phyloP scores from a whole-genome alignment of 1,140 invertebrate species.

The Fopius arisanus region DNA sequence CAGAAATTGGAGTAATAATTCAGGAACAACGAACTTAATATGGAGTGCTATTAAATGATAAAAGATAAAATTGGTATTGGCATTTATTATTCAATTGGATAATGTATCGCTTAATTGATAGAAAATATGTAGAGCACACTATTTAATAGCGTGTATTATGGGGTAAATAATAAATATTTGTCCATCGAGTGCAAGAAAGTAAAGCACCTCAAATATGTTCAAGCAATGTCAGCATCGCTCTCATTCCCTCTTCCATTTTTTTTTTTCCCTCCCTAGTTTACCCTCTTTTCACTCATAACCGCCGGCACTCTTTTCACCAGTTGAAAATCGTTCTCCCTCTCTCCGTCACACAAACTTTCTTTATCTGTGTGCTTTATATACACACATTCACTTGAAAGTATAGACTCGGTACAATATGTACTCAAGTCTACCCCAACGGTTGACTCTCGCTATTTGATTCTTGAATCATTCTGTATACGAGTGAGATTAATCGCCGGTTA shows the following conservation, averaged over 20 bases:
- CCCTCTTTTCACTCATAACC: conserved; percentile 24
- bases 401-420: conserved; percentile 61
- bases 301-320: background rate
- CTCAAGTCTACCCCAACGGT: conserved; percentile 58
- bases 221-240: conserved; percentile 52
- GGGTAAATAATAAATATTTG: conserved; percentile 62
- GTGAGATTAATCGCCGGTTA: conserved; percentile 61
- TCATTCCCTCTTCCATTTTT: conserved; percentile 18
- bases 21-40: no score
- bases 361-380: conserved; percentile 14
- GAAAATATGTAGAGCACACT: conserved; percentile 5
- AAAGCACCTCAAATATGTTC: conserved; percentile 58
- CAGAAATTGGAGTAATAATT: no score
- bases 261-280: conserved; percentile 16
- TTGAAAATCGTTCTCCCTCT: background rate
- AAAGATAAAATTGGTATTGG: no score
- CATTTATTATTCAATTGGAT: no score
- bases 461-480: conserved; percentile 63
- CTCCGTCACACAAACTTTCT: background rate
- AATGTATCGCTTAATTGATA: conserved; percentile 1
- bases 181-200: conserved; percentile 41
- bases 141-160: conserved; percentile 51
- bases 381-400: conserved; percentile 12
- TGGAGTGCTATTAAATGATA: no score
- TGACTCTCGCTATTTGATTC: conserved; percentile 64